phyloP scores from a whole-genome alignment of 2,113 vertebrate genomes.

The Ovis aries region ARS-UI_Ramb_v3.0 NC_082741.1:4394001-4394500 shows the following conservation, averaged over 20 bases:
- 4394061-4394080: background rate
- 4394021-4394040: background rate
- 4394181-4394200: background rate
- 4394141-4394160: background rate
- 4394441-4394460: accelerated
- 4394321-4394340: too few relatives aligned
- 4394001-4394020: background rate
- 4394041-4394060: background rate
- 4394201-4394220: background rate
- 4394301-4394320: background rate
- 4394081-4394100: background rate
- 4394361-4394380: too few relatives aligned
- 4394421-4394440: too few relatives aligned
- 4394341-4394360: too few relatives aligned
- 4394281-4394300: background rate
- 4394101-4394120: accelerated
- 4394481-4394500: too few relatives aligned
- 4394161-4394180: background rate
- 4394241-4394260: background rate
- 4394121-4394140: background rate
- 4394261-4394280: background rate
- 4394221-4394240: accelerated
- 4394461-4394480: too few relatives aligned
- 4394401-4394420: too few relatives aligned
- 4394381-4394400: too few relatives aligned